A percentile compares a stretch with the other conserved stretches of the same genome.
Conservation (phyloP, 2,113 vertebrate species). For the Circaetus cinerascens region DNA sequence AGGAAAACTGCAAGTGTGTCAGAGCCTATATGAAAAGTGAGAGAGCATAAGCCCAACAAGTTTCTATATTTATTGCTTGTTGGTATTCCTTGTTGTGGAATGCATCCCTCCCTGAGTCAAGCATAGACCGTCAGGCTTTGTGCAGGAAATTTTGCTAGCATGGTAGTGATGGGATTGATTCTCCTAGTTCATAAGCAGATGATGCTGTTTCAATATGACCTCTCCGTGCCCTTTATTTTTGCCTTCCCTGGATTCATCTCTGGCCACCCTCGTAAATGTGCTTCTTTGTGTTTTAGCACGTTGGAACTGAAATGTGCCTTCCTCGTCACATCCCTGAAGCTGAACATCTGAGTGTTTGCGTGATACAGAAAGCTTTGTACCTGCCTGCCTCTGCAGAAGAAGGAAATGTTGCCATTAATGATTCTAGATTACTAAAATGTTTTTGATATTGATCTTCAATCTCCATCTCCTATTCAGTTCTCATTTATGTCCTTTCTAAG, state of each 20-base stretch:
- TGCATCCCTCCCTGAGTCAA: background rate
- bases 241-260: background rate
- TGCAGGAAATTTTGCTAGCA: background rate
- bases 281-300: background rate
- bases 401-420: background rate
- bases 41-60: background rate
- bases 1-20: background rate
- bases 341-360: rapidly evolving
- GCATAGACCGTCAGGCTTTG: background rate
- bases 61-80: background rate
- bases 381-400: background rate
- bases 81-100: background rate
- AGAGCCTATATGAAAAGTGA: background rate
- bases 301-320: rapidly evolving
- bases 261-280: background rate
- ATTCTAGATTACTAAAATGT: background rate
- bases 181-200: background rate
- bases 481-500: background rate
- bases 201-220: background rate
- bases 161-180: background rate
- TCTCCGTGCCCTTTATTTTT: background rate
- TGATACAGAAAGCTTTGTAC: background rate
- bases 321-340: background rate
- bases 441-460: background rate
- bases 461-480: background rate